Evolutionary conservation across 2,113 vertebrate genomes (phyloP), one percentile per base, ranked within the genome.

Genomic region (Hemiprocne comata): DNA sequence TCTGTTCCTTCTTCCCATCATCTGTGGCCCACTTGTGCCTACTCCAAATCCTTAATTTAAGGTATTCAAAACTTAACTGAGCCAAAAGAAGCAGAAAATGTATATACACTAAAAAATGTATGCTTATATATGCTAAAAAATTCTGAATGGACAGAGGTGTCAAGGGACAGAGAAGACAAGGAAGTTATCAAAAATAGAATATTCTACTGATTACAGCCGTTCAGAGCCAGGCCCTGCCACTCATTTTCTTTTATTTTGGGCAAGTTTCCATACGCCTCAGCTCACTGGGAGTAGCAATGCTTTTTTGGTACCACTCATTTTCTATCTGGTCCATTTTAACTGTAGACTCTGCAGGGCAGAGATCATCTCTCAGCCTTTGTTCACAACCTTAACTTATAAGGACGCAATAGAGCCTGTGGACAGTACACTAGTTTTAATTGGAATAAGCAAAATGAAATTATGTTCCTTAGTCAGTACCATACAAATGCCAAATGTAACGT

Each of bases 91-190:
- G 53, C 44, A 72, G 65, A 89, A 94, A 90, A 83, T 62, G 38
- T 82, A 94, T 28, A 65, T 62, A 67, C 0, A 5, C 65, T 78
- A 34, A n/a, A 83, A 96, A 93, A 93, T 92, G 40, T 94, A 96
- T 93, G 89, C 95, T 95, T 96, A 95, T 91, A 58, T 92, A 96
- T 95, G 96, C 94, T 95, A 95, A 96, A 94, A 94, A 95, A 90
- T 96, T 96, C 94, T 92, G 84, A 87, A 89, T 88, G 88, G 91
- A 87, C 1, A 0, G 34, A 34, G 44, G 61, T 84, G 86, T 83
- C 83, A 92, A 95, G 94, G 93, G 94, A 93, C 73, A 88, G 36
- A 87, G 73, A 92, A 96, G 88, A 97, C 85, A 95, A 95, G 87
- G 93, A 91, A 91, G 74, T 93, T 95, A 95, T 93, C 91, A 96